Base-by-base conservation (phyloP, 2,113 vertebrate species). In the Rhinopomastus cyanomelas region DNA sequence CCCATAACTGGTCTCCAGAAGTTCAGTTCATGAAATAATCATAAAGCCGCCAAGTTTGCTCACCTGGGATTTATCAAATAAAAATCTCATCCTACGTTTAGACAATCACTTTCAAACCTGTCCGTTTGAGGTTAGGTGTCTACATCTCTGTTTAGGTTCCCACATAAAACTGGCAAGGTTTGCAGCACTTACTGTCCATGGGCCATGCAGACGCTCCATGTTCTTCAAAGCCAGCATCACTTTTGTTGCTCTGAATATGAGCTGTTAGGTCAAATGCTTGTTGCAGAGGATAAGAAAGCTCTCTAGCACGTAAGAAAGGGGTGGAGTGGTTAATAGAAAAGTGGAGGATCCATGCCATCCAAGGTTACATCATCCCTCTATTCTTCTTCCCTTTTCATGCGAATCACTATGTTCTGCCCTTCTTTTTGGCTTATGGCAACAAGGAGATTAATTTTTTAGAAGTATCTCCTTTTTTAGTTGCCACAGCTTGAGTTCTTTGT, bases 51-150 rank as follows among this genome's bases (percentile, higher is more conserved):
- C 67, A 91, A 82, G 23, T 86, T 88, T 81, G 51, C 60, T 84
- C 59, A 90, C 73, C 77, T 88, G 78, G 46, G 29, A 76, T 90
- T 90, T 94, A 76, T 62, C 74, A 76, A 88, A 66, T 73, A 85
- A 87, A n/a, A 95, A 67, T 52, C 12, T 85, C 27, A 27, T 82
- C 21, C 37, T 74, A 36, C 67, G 23, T 82, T 87, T 74, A 77
- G 52, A 52, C 60, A 73, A 26, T 44, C 22, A 25, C 39, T 87
- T 85, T 85, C 68, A 92, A 81, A 57, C 51, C 34, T 62, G 29
- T 85, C 36, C 13, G 39, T 72, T 87, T 75, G 51, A 90, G 51
- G 13, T 46, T 84, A 65, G 60, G 49, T 89, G 61, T 60, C 49
- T 69, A 49, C 39, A 23, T 65, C 32, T 67, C 11, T 73, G 13